Conservation (phyloP, 2,113 vertebrate genomes). For the Nicator chloris region DNA sequence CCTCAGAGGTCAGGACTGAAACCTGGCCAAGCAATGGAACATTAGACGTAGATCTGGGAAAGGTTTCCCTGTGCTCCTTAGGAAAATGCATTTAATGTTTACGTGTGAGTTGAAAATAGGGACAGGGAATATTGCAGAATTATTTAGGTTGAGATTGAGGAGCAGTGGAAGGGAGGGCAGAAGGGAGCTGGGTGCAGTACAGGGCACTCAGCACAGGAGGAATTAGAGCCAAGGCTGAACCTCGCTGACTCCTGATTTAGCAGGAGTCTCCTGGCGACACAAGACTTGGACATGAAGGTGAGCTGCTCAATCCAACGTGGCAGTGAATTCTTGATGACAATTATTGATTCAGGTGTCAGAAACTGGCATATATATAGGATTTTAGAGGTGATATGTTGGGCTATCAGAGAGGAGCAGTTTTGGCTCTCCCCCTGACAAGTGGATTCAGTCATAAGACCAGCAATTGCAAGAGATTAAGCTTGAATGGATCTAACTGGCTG, state of each 20-base stretch:
- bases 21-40: neutral
- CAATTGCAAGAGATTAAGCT: neutral
- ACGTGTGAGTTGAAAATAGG: neutral
- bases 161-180: neutral
- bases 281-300: neutral
- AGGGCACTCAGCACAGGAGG: neutral
- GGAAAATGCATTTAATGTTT: neutral
- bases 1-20: neutral
- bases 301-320: neutral
- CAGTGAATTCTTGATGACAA: neutral
- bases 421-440: neutral
- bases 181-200: neutral
- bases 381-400: conserved; percentile 9
- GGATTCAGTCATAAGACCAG: neutral
- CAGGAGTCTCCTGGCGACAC: neutral
- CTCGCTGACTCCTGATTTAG: neutral
- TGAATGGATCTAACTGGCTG: conserved; percentile 1
- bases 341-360: conserved; percentile 8
- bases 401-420: neutral
- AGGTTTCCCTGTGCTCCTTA: neutral
- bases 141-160: neutral
- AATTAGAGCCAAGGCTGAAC: neutral
- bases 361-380: neutral
- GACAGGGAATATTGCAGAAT: neutral
- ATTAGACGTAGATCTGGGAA: neutral